Percentiles rank a stretch among this genome's conserved stretches.
Evolutionary conservation across 2,797 vertebrate species (phyloP).

Genomic region (Falco berigora): DNA sequence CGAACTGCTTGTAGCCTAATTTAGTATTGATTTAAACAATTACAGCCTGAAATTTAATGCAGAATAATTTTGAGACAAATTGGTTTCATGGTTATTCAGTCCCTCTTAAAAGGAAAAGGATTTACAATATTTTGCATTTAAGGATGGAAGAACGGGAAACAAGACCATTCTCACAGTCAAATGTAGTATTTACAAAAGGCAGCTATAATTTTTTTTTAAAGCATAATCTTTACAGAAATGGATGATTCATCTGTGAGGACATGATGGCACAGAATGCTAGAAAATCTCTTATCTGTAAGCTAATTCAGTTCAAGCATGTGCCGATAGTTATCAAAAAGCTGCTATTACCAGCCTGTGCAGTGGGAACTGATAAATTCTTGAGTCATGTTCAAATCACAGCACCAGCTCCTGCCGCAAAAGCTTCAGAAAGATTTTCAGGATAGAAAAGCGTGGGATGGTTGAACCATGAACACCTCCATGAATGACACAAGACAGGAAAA

Average conservation of each 20-base stretch:
- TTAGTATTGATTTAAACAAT: slow-evolving; percentile 35
- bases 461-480: background rate
- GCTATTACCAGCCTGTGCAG: background rate
- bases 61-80: slow-evolving; percentile 14
- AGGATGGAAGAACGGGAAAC: background rate
- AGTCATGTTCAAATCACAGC: background rate
- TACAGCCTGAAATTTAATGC: background rate
- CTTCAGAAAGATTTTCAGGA: background rate
- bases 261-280: background rate
- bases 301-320: background rate
- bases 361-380: background rate
- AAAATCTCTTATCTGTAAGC: background rate
- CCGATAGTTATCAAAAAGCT: background rate
- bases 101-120: background rate
- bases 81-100: background rate
- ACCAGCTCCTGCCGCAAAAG: accelerated
- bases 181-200: background rate
- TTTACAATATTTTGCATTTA: background rate
- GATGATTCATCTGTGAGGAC: background rate
- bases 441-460: background rate
- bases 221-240: background rate
- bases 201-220: background rate
- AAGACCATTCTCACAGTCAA: background rate
- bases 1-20: background rate
- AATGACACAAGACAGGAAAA: background rate